Evolutionary conservation across 2,113 vertebrate species (phyloP), one percentile per base, ranked within the genome.

Genomic region (Calypte anna): DNA sequence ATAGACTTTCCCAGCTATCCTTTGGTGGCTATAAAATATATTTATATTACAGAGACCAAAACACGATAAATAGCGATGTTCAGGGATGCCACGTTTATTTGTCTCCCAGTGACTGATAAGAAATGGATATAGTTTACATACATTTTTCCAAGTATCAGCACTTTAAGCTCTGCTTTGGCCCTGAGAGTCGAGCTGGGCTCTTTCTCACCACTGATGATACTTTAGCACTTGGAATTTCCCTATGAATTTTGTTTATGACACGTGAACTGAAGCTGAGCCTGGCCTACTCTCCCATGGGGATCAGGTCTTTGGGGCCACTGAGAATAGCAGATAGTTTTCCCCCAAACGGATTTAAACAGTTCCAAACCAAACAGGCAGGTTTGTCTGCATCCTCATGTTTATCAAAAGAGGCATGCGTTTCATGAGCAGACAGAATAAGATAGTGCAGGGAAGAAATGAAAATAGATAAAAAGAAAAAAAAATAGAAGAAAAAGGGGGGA

Each of bases 1-100:
- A 48, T 88, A 93, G 93, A 83, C 82, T 96, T 96, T 95, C 91
- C 94, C 94, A 96, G 94, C 90, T 83, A 14, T 94, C 94, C 94
- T 94, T 95, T 81, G 80, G 80, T 8, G 25, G 55, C 73, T 77
- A 73, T 97, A 96, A 97, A 97, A 80, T 74, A 28, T 81, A 93
- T 95, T 96, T 96, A 88, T 86, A 91, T 86, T 50, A 83, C 20
- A 24, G 81, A 91, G 90, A 97, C 2, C 55, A 86, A 77, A 93
- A 33, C 72, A 63, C 7, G 10, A 91, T 94, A 95, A 95, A 83
- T 86, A 96, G 90, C 43, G 90, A 93, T 1, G 4, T 91, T 86
- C 85, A 86, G 85, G 94, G 93, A 90, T 96, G 93, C 86, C 36
- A 14, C 61, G 62, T 94, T 94, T 96, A 91, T 94, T 94, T 96